Conservation (phyloP, 2,888 invertebrate species). For the Onthophagus sagittarius region DNA sequence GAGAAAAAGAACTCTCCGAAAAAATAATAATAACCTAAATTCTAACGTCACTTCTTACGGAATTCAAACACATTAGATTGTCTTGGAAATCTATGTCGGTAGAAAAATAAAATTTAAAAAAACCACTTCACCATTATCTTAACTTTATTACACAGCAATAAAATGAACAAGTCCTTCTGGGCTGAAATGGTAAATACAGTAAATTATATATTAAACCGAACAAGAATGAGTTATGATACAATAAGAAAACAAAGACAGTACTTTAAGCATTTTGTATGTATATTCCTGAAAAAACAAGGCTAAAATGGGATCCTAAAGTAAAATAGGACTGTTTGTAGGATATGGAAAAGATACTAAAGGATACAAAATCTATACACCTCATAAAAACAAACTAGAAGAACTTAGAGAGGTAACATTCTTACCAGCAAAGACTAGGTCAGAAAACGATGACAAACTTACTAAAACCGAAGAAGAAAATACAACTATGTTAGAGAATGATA, state of each 20-base stretch:
- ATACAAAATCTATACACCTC: conserved; percentile 28
- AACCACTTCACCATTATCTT: no score
- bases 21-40: no score
- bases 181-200: conserved; percentile 37
- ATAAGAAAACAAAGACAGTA: no score
- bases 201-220: conserved; percentile 27
- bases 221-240: conserved; percentile 24
- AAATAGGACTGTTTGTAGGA: conserved; percentile 26
- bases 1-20: no score
- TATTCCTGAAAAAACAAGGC: conserved; percentile 27
- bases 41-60: no score
- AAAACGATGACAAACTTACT: neutral
- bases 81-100: no score
- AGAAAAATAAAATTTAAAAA: no score
- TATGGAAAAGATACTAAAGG: conserved; percentile 26
- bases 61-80: no score
- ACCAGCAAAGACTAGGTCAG: conserved; percentile 1
- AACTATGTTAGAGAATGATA: conserved; percentile 2
- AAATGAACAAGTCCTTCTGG: conserved; percentile 33
- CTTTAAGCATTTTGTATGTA: conserved; percentile 22
- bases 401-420: conserved; percentile 28
- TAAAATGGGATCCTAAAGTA: conserved; percentile 27
- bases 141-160: conserved; percentile 31
- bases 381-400: conserved; percentile 24
- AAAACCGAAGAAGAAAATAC: neutral